Conservation (phyloP, 2,888 invertebrate species). For the Rhagophthalmus giganteus region DNA sequence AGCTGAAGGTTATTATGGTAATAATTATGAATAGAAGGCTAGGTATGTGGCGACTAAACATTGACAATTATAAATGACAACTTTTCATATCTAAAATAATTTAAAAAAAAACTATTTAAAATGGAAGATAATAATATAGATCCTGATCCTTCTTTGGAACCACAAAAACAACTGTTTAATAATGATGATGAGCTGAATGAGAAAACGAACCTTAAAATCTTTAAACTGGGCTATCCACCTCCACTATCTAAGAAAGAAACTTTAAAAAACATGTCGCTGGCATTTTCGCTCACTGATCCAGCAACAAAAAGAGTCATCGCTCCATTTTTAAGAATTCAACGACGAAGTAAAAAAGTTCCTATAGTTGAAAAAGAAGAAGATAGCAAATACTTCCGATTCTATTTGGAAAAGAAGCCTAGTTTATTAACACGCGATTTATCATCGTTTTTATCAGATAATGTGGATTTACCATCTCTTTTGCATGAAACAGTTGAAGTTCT, state of each 20-base stretch:
- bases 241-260: slow-evolving; percentile 11
- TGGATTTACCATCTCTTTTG: slow-evolving; percentile 60
- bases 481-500: slow-evolving; percentile 63
- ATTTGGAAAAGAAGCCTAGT: slow-evolving; percentile 51
- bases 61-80: too few relatives aligned
- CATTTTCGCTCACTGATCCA: slow-evolving; percentile 58
- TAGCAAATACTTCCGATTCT: slow-evolving; percentile 47
- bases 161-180: too few relatives aligned
- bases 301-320: slow-evolving; percentile 63
- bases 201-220: neutral
- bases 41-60: too few relatives aligned
- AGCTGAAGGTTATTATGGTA: too few relatives aligned
- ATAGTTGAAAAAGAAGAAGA: slow-evolving; percentile 39
- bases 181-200: neutral
- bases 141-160: too few relatives aligned
- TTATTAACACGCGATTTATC: slow-evolving; percentile 49
- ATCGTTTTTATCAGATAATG: slow-evolving; percentile 60
- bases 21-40: too few relatives aligned
- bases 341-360: slow-evolving; percentile 41
- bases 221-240: slow-evolving; percentile 17
- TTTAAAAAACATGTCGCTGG: slow-evolving; percentile 38
- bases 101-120: too few relatives aligned
- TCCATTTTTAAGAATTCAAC: slow-evolving; percentile 57
- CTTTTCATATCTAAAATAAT: too few relatives aligned
- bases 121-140: too few relatives aligned